Evolutionary conservation across 2,888 invertebrate species (phyloP).

Genomic region (Heliconius charithonia): DNA sequence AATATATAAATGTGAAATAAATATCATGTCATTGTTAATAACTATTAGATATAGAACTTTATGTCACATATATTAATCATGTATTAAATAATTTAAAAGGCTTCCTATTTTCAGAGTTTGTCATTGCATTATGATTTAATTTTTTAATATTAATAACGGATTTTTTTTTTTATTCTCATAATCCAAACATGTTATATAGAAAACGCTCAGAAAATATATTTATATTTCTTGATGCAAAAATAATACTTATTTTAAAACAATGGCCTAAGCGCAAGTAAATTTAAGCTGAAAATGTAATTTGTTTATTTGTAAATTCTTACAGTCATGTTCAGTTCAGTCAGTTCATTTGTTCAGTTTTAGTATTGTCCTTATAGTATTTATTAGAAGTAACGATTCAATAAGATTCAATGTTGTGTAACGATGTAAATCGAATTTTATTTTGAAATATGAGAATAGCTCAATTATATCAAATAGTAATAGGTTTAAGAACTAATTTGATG

Average conservation of each 20-base stretch:
- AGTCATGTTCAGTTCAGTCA: too few species aligned
- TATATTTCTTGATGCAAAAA: background rate
- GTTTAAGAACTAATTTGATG: conserved; percentile 39
- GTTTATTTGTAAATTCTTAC: background rate
- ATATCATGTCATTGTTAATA: background rate
- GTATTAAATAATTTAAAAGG: background rate
- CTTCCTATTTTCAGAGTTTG: too few species aligned
- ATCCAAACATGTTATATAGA: background rate
- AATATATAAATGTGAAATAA: conserved; percentile 7
- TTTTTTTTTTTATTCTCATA: background rate
- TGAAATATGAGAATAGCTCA: conserved; percentile 38
- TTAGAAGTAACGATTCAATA: background rate
- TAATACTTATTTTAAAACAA: background rate
- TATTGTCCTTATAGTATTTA: conserved; percentile 11
- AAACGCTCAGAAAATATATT: background rate
- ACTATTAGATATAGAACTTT: background rate
- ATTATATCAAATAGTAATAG: conserved; percentile 42
- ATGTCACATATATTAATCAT: background rate
- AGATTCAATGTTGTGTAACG: conserved; percentile 19
- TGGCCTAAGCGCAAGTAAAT: background rate
- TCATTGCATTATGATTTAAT: too few species aligned
- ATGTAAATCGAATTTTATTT: conserved; percentile 30
- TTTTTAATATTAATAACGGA: too few species aligned
- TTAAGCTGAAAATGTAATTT: background rate
- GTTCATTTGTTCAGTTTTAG: background rate